Base-by-base conservation (phyloP, 2,888 invertebrate species). In the Meliscaeva auricollis region DNA sequence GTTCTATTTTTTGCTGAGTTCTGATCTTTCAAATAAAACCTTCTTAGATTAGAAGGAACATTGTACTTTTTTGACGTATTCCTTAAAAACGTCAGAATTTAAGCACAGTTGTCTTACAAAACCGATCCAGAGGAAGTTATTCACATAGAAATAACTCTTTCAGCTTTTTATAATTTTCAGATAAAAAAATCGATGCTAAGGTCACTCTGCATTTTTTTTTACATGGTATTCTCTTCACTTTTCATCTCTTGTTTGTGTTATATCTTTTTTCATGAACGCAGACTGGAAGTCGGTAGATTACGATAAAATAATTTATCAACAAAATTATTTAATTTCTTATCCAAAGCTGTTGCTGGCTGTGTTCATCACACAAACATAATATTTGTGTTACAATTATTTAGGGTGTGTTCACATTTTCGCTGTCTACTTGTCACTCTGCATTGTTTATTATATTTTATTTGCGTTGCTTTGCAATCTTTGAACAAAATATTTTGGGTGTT, bases 381-480 rank as follows among this genome's bases (percentile, higher is more conserved):
- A 26, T 26, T 26, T 11, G 3, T 38, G 11, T 38, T 5, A 8
- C 35, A 38, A 11, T 38, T 38, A 3, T 8, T 38, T 38, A 38
- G 7, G 11, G 35, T 11, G 35, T 38, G 35, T 38, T 8, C 11
- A 9, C 1, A 26, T 3, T 3, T 26, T 26, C 4, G 26, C n/a
- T n/a, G n/a, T 35, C 9, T 20, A 32, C n/a, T 50, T 22, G 17
- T 13, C 20, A 38, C 13, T 9, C 20, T 2, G 15, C 11, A 41
- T 62, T 26, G 60, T 62, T 41, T 15, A 62, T 62, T 22, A 52
- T 44, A 30, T 38, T 38, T 48, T 41, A 62, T 62, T 62, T 44
- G 30, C 15, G 44, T 60, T 60, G 60, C 35, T 26, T 35, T 38
- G 11, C 38, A 41, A 11, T 48, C 13, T 64, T 48, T 46, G 5